A percentile compares a stretch with the other conserved stretches of the same genome.
Evolutionary conservation across 2,888 invertebrate species (phyloP).

Genomic region (Drosophila nr. fundita): DNA sequence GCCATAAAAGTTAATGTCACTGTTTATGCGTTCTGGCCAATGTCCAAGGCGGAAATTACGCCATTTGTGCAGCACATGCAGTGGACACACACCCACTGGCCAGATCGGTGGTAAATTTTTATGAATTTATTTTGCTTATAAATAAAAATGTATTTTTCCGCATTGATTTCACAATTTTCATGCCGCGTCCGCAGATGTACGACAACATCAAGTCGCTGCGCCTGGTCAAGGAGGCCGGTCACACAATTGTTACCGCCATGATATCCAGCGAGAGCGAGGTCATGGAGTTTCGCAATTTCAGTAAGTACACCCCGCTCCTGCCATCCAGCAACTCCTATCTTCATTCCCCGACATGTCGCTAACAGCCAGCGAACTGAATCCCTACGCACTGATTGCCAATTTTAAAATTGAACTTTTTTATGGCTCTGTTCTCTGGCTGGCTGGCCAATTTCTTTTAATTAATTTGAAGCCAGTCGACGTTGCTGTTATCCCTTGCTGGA

Average conservation of each 20-base stretch:
- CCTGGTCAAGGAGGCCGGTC: slow-evolving; percentile 88
- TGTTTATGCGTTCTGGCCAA: slow-evolving; percentile 81
- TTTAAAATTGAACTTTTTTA: slow-evolving; percentile 81
- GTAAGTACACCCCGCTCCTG: slow-evolving; percentile 70
- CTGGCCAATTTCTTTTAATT: slow-evolving; percentile 78
- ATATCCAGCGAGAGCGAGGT: slow-evolving; percentile 94
- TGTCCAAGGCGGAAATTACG: slow-evolving; percentile 78
- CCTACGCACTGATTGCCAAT: slow-evolving; percentile 77
- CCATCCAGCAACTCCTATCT: background rate
- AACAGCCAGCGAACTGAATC: slow-evolving; percentile 19
- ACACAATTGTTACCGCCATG: slow-evolving; percentile 91
- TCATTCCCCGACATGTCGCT: slow-evolving; percentile 3
- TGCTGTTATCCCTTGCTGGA: slow-evolving; percentile 61
- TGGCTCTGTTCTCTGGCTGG: slow-evolving; percentile 53
- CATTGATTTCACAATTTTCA: slow-evolving; percentile 77
- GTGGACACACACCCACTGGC: slow-evolving; percentile 11
- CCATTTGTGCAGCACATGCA: slow-evolving; percentile 79
- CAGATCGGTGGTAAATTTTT: slow-evolving; percentile 66
- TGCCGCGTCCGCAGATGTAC: slow-evolving; percentile 89
- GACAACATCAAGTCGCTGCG: slow-evolving; percentile 93
- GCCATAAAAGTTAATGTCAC: slow-evolving; percentile 81
- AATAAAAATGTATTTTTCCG: slow-evolving; percentile 69
- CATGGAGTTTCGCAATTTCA: slow-evolving; percentile 91
- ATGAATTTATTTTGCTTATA: slow-evolving; percentile 80
- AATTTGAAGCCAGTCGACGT: slow-evolving; percentile 73